Evolutionary conservation across 2,113 vertebrate genomes (phyloP), one percentile per base, ranked within the genome.

Genomic region (Trematocara nigrifrons): DNA sequence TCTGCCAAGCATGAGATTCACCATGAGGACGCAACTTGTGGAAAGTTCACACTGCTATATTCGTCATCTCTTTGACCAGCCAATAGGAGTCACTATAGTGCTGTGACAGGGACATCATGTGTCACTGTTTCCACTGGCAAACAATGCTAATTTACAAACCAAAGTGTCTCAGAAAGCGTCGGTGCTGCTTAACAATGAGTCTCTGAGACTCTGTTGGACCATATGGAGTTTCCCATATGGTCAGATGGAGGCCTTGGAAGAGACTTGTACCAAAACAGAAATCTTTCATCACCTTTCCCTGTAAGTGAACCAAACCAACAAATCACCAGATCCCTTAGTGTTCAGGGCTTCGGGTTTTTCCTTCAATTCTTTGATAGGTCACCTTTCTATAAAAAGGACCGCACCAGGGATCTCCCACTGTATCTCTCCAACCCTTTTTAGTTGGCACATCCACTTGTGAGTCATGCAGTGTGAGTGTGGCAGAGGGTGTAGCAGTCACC

Each of bases 401-500:
- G 6, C 20, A 33, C 42, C 22, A 7, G 59, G 29, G n/a, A 22
- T 4, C 11, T 22, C 29, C 5, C 11, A 10, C 42, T 74, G 6
- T 49, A 35, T 22, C 6, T 38, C 29, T 53, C 69, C 12, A 6
- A 31, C 84, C 18, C 29, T 10, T 10, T 29, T 40, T 2, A 16
- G n/a, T 38, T 20, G 80, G 83, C 76, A 51, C 80, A 59, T 33
- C 64, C 33, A 64, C 61, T 35, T 35, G 52, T 76, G 84, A 87
- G 77, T 53, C 40, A 40, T n/a, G 0, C 35, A 38, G 31, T 4
- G 18, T 54, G 26, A 3, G 51, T 20, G 52, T 10, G 54, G 3
- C 40, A 29, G 29, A 87, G n/a, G 82, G 76, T 77, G 79, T 42
- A 64, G 83, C 20, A 31, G 86, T 93, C 89, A 93, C 87, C 81